Conservation (phyloP, 2,888 invertebrate genomes). For the Cephus runcator region DNA sequence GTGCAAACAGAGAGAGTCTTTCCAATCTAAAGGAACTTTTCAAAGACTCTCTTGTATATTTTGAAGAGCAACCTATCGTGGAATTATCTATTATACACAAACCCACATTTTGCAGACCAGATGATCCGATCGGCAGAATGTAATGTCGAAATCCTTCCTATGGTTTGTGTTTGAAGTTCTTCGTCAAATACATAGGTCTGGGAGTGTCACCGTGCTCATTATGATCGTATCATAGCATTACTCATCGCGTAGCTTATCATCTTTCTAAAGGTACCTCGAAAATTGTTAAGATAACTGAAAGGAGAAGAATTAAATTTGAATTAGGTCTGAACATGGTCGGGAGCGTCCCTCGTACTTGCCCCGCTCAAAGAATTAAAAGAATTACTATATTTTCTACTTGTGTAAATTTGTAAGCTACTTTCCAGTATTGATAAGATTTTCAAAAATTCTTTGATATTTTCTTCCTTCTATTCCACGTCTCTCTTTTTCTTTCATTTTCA, state of each 20-base stretch:
- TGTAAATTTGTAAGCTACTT: constrained; percentile 50
- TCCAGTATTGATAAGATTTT: constrained; percentile 56
- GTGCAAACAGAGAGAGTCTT: too few species aligned
- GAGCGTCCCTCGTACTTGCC: constrained; percentile 48
- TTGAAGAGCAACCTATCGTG: not conserved
- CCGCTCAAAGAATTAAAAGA: constrained; percentile 45
- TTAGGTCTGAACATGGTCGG: constrained; percentile 38
- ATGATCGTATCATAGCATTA: not conserved
- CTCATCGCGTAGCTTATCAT: not conserved
- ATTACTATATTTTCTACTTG: constrained; percentile 55
- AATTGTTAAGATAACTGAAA: not conserved
- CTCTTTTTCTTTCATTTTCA: not conserved
- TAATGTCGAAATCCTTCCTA: not conserved
- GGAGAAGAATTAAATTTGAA: not conserved
- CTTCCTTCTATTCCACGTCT: constrained; percentile 1
- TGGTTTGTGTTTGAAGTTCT: not conserved
- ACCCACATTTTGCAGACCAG: too few species aligned
- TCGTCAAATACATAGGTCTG: not conserved
- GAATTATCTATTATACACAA: not conserved
- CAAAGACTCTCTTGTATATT: not conserved
- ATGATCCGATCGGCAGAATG: too few species aligned
- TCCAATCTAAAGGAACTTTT: too few species aligned
- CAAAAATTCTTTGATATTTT: constrained; percentile 32
- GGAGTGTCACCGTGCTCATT: not conserved
- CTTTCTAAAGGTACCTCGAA: not conserved